phyloP scores from a whole-genome alignment of 2,888 invertebrate genomes.

The Agonopterix arenella region DNA sequence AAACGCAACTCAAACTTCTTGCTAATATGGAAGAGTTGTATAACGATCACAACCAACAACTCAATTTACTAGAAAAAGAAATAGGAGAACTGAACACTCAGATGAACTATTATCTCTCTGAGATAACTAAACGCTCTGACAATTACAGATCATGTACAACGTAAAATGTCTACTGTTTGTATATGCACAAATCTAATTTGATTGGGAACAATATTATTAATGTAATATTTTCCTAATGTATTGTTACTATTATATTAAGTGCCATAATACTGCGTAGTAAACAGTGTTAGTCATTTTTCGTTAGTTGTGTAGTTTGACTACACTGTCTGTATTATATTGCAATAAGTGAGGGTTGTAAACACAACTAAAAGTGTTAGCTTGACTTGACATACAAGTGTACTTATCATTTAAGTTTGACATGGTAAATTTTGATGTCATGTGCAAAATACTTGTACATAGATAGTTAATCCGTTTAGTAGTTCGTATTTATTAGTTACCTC shows the following conservation, averaged over 20 bases:
- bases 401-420: too few relatives aligned
- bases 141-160: conserved; percentile 78
- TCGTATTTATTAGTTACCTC: too few relatives aligned
- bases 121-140: conserved; percentile 79
- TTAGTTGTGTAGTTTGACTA: conserved; percentile 51
- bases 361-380: neutral
- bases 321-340: conserved; percentile 34
- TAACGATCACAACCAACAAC: conserved; percentile 78
- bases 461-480: too few relatives aligned
- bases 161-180: conserved; percentile 22
- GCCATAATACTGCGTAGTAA: conserved; percentile 39
- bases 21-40: conserved; percentile 83
- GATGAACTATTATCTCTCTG: conserved; percentile 80
- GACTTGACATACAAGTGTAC: too few relatives aligned
- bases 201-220: neutral
- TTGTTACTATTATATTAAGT: conserved; percentile 30
- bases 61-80: conserved; percentile 77
- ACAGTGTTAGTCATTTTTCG: conserved; percentile 29
- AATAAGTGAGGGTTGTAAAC: conserved; percentile 25
- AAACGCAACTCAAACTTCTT: conserved; percentile 83
- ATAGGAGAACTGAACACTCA: conserved; percentile 78
- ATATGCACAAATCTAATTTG: neutral
- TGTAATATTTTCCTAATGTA: neutral
- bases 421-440: too few relatives aligned
- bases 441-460: too few relatives aligned